Conservation (phyloP, 2,113 vertebrate species). For the Scartelaos histophorus region DNA sequence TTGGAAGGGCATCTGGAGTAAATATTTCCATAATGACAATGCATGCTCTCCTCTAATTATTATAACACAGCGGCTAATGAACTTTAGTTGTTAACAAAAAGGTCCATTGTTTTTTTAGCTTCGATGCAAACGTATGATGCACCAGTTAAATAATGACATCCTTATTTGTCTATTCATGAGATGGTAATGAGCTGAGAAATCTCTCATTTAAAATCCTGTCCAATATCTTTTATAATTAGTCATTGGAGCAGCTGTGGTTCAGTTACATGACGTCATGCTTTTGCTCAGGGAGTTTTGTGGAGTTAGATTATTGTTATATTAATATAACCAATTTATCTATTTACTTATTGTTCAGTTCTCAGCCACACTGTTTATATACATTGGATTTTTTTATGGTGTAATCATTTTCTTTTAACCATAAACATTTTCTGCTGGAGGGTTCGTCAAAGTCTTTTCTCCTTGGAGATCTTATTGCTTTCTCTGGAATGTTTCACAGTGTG, state of each 20-base stretch:
- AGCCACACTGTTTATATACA: too few species aligned
- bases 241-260: conserved; percentile 50
- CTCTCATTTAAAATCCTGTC: conserved; percentile 49
- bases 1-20: background rate
- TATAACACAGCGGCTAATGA: background rate
- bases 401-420: too few species aligned
- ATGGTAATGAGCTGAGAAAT: conserved; percentile 67
- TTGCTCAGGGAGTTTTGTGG: background rate
- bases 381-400: too few species aligned
- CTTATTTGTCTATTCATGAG: conserved; percentile 56
- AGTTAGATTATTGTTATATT: too few species aligned
- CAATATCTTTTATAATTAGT: conserved; percentile 55
- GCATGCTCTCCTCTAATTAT: background rate
- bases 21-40: background rate
- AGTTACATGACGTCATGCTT: conserved; percentile 12
- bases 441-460: too few species aligned
- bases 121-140: background rate
- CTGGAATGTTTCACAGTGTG: too few species aligned
- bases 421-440: too few species aligned
- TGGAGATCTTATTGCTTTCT: too few species aligned
- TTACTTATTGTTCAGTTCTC: too few species aligned
- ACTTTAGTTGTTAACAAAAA: background rate
- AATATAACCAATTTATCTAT: too few species aligned
- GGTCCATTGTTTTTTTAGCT: background rate
- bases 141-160: background rate